A percentile compares a stretch with the other conserved stretches of the same genome.
Conservation (phyloP, 2,888 invertebrate species). For the Spisula subtruncata region DNA sequence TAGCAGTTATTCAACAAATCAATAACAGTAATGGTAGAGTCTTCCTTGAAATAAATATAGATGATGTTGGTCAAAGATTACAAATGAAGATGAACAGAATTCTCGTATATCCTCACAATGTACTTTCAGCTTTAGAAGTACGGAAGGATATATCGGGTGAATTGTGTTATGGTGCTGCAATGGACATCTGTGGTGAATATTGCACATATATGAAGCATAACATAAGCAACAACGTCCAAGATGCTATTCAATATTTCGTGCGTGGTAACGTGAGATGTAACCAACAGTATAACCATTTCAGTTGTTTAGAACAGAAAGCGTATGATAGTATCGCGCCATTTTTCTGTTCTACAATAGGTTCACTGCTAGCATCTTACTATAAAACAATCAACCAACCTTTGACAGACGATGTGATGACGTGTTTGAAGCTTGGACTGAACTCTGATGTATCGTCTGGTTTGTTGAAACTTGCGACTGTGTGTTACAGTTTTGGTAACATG, state of each 20-base stretch:
- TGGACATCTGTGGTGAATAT: neutral
- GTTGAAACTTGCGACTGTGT: conserved; percentile 20
- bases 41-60: neutral
- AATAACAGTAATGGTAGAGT: neutral
- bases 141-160: neutral
- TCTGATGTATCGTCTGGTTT: conserved; percentile 22
- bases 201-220: no score
- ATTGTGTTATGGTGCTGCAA: neutral
- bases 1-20: neutral
- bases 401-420: neutral
- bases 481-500: neutral
- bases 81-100: conserved; percentile 1
- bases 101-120: neutral
- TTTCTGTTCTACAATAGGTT: conserved; percentile 19
- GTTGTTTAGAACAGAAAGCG: neutral
- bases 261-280: neutral
- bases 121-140: neutral
- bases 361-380: neutral
- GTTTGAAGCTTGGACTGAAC: conserved; percentile 12
- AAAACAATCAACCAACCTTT: neutral
- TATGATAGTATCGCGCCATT: neutral
- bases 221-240: neutral
- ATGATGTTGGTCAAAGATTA: neutral
- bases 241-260: neutral
- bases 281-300: no score